Evolutionary conservation across 2,113 vertebrate species (phyloP), one percentile per base, ranked within the genome.

Genomic region (Chrysemys picta): DNA sequence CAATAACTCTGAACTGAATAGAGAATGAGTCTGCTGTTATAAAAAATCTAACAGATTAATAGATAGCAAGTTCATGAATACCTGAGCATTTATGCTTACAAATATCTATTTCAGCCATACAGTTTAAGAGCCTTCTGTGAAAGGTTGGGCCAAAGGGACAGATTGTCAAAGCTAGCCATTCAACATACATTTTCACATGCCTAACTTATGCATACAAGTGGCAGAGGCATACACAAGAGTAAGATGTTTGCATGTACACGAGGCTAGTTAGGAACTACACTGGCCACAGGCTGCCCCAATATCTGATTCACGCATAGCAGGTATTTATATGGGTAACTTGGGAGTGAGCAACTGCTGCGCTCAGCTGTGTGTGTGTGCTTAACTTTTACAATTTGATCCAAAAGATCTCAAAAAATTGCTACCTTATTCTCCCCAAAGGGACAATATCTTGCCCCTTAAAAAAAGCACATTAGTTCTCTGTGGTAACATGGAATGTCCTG

Each of bases 221-320:
- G 1, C 10, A 80, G n/a, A 21, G 72, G n/a, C 52, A 22, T 8
- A 53, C 35, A 21, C 85, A 49, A 52, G 19, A 27, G n/a, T 24
- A 8, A 84, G 42, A 86, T 27, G 8, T 16, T 5, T 57, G 69
- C 50, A 53, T 47, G 11, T 2, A 21, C 0, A 0, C 5, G 1
- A 0, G 0, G 59, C 80, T 76, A 75, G 90, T 80, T 49, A 72
- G 56, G 38, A 10, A 3, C 3, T 25, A 22, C 82, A 42, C 6
- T 0, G 0, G 42, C 1, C 49, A 3, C 1, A 0, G 0, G 45
- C 56, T 62, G 19, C 53, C 78, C 79, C 14, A 54, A 8, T 56
- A 2, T 5, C 76, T 22, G 65, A 62, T 1, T 69, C 35, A 1
- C 0, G 25, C 57, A 56, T 24, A 25, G 0, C 0, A 16, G 54